phyloP scores from a whole-genome alignment of 2,113 vertebrate species.

The Solea senegalensis region DNA sequence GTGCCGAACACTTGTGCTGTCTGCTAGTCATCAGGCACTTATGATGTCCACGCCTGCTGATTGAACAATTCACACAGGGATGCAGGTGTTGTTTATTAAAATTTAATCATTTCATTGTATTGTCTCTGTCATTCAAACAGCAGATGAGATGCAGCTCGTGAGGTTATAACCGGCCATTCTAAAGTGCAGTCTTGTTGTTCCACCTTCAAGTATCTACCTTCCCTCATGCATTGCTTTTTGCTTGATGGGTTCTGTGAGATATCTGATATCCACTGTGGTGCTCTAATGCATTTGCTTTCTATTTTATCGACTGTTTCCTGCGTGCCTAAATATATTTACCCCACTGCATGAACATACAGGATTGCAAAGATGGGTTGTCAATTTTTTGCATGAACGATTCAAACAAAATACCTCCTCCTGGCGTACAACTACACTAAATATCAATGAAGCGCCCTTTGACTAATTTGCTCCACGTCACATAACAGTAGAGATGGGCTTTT shows the following conservation, averaged over 20 bases:
- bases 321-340: slow-evolving; percentile 34
- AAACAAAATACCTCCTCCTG: neutral
- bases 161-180: slow-evolving; percentile 7
- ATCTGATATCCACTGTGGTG: slow-evolving; percentile 60
- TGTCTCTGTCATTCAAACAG: slow-evolving; percentile 8
- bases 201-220: slow-evolving; percentile 18
- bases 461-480: neutral
- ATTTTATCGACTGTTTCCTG: slow-evolving; percentile 72
- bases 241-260: slow-evolving; percentile 52
- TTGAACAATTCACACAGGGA: slow-evolving; percentile 16
- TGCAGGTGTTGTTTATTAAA: slow-evolving; percentile 21
- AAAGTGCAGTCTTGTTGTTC: slow-evolving; percentile 11
- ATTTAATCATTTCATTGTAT: slow-evolving; percentile 38
- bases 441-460: neutral
- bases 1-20: slow-evolving; percentile 21
- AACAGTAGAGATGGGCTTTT: too few relatives aligned
- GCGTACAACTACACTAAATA: neutral
- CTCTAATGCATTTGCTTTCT: slow-evolving; percentile 61
- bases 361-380: slow-evolving; percentile 4
- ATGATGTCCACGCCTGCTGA: neutral
- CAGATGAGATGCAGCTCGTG: neutral
- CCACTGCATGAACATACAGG: slow-evolving; percentile 20
- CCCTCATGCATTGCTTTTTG: slow-evolving; percentile 27
- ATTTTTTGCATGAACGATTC: slow-evolving; percentile 4
- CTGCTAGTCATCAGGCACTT: slow-evolving; percentile 25